Evolutionary conservation across 2,797 vertebrate genomes (phyloP).

Genomic region (Heterohyrax brucei): DNA sequence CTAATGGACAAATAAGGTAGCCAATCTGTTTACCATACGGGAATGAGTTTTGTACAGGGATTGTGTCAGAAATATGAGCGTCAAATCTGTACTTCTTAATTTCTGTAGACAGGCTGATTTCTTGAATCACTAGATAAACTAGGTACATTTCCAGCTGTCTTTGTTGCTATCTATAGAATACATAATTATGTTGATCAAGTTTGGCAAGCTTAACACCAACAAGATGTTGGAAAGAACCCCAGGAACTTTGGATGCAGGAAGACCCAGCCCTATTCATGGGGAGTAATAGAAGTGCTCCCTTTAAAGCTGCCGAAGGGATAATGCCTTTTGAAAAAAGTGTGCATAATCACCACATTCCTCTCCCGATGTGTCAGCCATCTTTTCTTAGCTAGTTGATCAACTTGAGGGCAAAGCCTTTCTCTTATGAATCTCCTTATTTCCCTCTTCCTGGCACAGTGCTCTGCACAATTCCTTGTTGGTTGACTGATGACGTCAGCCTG

Average conservation of each 20-base stretch:
- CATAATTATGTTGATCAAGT: background rate
- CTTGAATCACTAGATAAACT: slow-evolving; percentile 38
- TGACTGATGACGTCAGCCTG: background rate
- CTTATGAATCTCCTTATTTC: background rate
- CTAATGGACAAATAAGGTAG: background rate
- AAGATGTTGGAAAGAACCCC: background rate
- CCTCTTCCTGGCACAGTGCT: background rate
- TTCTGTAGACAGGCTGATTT: slow-evolving; percentile 48
- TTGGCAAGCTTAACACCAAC: background rate
- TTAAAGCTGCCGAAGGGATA: background rate
- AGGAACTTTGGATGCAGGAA: background rate
- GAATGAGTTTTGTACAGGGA: background rate
- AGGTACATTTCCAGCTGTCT: background rate
- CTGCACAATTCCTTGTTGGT: background rate
- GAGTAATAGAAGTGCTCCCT: background rate
- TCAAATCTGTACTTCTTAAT: slow-evolving; percentile 19
- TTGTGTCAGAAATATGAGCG: background rate
- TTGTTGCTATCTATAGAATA: slow-evolving; percentile 55
- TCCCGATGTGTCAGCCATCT: background rate
- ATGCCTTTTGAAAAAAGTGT: background rate
- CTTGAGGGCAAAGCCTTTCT: background rate
- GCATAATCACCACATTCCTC: background rate
- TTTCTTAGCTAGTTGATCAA: background rate
- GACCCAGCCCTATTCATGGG: background rate
- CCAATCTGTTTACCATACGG: slow-evolving; percentile 29